A percentile compares a stretch with the other conserved stretches of the same genome.
phyloP scores from a whole-genome alignment of 2,113 vertebrate species.

The Melanostigma gelatinosum region DNA sequence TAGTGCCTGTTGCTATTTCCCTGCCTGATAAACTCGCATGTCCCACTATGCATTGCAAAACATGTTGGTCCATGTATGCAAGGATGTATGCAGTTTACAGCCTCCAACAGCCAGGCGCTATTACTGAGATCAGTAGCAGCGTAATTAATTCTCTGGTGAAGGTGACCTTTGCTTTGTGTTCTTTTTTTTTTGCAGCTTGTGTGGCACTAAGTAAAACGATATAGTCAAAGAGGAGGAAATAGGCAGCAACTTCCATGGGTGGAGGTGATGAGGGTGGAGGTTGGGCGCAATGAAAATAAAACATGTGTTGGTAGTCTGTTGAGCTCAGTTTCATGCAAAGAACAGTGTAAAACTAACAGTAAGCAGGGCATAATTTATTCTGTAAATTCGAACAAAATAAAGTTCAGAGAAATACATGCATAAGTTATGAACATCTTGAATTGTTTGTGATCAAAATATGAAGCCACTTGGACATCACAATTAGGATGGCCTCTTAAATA shows the following conservation, averaged over 20 bases:
- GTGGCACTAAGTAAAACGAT: conserved; percentile 61
- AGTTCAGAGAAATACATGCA: conserved; percentile 4
- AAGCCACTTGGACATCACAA: conserved; percentile 48
- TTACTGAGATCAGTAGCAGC: conserved; percentile 84
- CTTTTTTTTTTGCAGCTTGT: conserved; percentile 79
- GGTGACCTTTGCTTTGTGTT: conserved; percentile 88
- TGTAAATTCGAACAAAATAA: conserved; percentile 11
- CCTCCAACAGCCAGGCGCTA: conserved; percentile 87
- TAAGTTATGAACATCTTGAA: conserved; percentile 28
- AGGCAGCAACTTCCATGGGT: conserved; percentile 19
- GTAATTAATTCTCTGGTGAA: conserved; percentile 90
- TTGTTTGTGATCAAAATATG: conserved; percentile 42
- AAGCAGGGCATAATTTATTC: conserved; percentile 3
- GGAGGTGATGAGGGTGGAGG: conserved; percentile 9
- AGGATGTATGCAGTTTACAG: conserved; percentile 88
- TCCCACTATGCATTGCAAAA: conserved; percentile 87
- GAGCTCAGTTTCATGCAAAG: conserved; percentile 34
- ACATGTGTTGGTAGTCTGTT: conserved; percentile 36
- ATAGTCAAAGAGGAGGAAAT: conserved; percentile 43
- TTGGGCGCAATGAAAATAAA: background rate
- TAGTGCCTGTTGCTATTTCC: conserved; percentile 71
- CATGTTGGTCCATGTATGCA: conserved; percentile 86
- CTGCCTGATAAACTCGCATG: conserved; percentile 68
- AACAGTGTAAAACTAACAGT: conserved; percentile 15
- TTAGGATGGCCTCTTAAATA: conserved; percentile 60